Evolutionary conservation across 2,888 invertebrate species (phyloP), one percentile per base, ranked within the genome.

Genomic region (Ormia ochracea): DNA sequence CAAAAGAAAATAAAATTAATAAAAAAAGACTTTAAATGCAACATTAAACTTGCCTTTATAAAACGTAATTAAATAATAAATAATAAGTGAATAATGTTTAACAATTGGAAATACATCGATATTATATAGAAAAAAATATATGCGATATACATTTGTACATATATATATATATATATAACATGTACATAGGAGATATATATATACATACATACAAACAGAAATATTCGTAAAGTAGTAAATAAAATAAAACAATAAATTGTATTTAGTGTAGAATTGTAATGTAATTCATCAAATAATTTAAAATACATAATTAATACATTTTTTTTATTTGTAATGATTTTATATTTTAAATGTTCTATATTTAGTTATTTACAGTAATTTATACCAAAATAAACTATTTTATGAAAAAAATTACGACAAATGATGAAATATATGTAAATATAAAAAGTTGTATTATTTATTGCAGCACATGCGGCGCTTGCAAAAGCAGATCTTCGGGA

Each of bases 31-130:
- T 80, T 70, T 74, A 54, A 81, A 81, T 80, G 79, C 70, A 83
- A 81, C 79, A 72, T 76, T 76, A 66, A 82, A 83, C 83, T 83
- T 83, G 83, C 83, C 83, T 83, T 83, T 69, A 63, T 31, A 63
- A 31, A 48, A 59, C 6, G 28, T 9, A 52, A 59, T 12, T 14
- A 74, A 63, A 31, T 52, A 19, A 54, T 10, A 69, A 38, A 56
- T 21, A 58, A 41, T 19, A n/a, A n/a, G 17, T 17, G 63, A 59
- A 33, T 48, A 14, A 50, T 54, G 17, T 17, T 43, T 14, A 69
- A 36, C 45, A 6, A 28, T n/a, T n/a, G n/a, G n/a, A 21, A 19
- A 26, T 17, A 50, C 26, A 52, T 14, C n/a, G 14, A 59, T 48
- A 70, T 59, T 59, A 58, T 12, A 56, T 36, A 45, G 7, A 58